Evolutionary conservation across 2,113 vertebrate species (phyloP), one percentile per base, ranked within the genome.

Genomic region (Saguinus midas): DNA sequence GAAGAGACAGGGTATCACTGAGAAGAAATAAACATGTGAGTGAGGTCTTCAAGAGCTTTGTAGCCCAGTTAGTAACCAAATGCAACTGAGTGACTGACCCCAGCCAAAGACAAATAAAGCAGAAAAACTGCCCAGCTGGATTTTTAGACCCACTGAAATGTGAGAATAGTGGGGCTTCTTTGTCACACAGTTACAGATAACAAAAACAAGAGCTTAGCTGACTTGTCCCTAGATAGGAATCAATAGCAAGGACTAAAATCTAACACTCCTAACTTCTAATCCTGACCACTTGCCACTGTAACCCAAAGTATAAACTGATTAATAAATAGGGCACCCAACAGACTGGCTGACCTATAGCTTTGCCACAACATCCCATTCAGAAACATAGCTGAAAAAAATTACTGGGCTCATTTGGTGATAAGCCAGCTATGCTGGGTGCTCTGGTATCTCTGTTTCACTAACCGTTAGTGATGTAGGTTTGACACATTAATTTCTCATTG

Each of bases 401-500:
- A 70, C n/a, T 6, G 0, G 32, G 45, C 21, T 50, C 78, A 78
- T 75, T 21, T 76, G 48, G 37, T 76, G 35, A 32, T n/a, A 35
- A 66, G 52, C 83, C 84, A 80, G 57, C 73, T 76, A 70, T 6
- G 27, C 45, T 48, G n/a, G 45, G 9, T 35, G 11, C n/a, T 40
- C 20, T 32, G 20, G 57, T 27, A 61, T 48, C 20, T 96, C 82
- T 83, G 13, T 40, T 91, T 58, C 29, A 87, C 57, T 61, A 70
- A 57, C n/a, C 70, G 80, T 55, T 78, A 73, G 50, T 78, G 27
- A 64, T 32, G 11, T 64, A 29, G 29, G 43, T 68, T 9, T 76
- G 72, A 92, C 88, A 90, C 29, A 21, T 81, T 85, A 78, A 93
- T 78, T 79, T 95, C 68, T 76, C 95, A 91, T 6, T 50, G 70